These are phyloP conservation scores for Notospermus geniculatus DNA, from an alignment of 1,140 invertebrate genomes.

Conservation along the genomic window DNA sequence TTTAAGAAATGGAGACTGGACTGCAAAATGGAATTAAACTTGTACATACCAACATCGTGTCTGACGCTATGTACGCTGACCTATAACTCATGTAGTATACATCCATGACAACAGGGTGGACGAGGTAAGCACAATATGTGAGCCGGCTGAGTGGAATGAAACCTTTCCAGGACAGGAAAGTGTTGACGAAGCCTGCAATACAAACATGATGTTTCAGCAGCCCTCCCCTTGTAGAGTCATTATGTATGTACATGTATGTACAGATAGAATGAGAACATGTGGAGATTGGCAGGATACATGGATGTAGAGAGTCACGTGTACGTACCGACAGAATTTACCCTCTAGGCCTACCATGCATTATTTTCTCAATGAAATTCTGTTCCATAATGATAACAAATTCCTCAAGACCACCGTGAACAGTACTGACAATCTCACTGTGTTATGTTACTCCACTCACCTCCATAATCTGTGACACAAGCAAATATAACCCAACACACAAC, in stretches of 20 bases:
- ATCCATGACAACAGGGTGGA: conserved; percentile 64
- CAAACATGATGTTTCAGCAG: too few species aligned
- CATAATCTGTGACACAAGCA: conserved; percentile 50
- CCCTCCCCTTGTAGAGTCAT: too few species aligned
- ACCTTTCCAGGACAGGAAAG: conserved; percentile 73
- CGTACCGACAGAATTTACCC: too few species aligned
- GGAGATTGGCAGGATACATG: too few species aligned
- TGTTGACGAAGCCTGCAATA: conserved; percentile 64
- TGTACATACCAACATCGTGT: not conserved
- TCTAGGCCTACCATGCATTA: too few species aligned
- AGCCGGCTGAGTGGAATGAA: conserved; percentile 82
- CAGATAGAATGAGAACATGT: too few species aligned
- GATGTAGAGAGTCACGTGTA: too few species aligned
- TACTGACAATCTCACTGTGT: too few species aligned
- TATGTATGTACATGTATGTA: too few species aligned
- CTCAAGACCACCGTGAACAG: too few species aligned
- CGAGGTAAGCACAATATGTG: conserved; percentile 86
- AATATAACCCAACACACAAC: conserved; percentile 58
- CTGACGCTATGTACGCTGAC: not conserved
- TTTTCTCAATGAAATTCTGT: too few species aligned
- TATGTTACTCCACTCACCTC: conserved; percentile 39
- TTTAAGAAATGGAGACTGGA: not conserved
- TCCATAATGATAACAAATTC: too few species aligned
- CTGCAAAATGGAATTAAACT: not conserved
- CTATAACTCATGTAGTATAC: conserved; percentile 16